These are phyloP conservation scores for Cylindroiulus punctatus DNA, from an alignment of 2,888 invertebrate species.

Conservation along the genomic window DNA sequence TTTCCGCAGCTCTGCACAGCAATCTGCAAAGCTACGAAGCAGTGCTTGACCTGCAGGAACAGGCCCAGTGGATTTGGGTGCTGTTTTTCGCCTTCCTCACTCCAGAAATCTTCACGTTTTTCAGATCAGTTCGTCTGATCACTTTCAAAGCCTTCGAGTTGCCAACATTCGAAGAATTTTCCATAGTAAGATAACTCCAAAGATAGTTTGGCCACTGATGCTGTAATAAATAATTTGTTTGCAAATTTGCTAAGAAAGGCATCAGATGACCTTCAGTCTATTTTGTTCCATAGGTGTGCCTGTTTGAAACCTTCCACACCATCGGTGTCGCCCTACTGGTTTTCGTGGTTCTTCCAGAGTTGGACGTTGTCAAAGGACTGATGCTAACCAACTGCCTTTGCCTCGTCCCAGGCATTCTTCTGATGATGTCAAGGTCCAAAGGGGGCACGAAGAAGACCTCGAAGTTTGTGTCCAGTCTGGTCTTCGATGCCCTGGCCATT, in stretches of 20 bases:
- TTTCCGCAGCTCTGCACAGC: neutral
- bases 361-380: slow-evolving; percentile 68
- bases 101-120: slow-evolving; percentile 62
- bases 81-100: slow-evolving; percentile 62
- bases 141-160: slow-evolving; percentile 60
- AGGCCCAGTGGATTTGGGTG: slow-evolving; percentile 64
- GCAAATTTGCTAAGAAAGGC: too few relatives aligned
- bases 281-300: slow-evolving; percentile 67
- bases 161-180: too few relatives aligned
- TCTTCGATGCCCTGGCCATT: neutral
- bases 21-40: slow-evolving; percentile 58
- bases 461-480: slow-evolving; percentile 67
- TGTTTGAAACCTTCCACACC: slow-evolving; percentile 68
- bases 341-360: slow-evolving; percentile 67
- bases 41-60: slow-evolving; percentile 60
- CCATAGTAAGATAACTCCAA: too few relatives aligned
- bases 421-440: slow-evolving; percentile 62
- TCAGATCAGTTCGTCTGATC: slow-evolving; percentile 61
- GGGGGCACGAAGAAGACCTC: slow-evolving; percentile 68
- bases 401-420: slow-evolving; percentile 67
- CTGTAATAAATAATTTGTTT: too few relatives aligned
- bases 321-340: slow-evolving; percentile 68
- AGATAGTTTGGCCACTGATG: too few relatives aligned
- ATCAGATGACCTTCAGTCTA: too few relatives aligned
- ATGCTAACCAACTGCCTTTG: slow-evolving; percentile 69